Percentiles rank a stretch among this genome's conserved stretches.
phyloP scores from a whole-genome alignment of 2,113 vertebrate species.

The Charadrius vociferus region DNA sequence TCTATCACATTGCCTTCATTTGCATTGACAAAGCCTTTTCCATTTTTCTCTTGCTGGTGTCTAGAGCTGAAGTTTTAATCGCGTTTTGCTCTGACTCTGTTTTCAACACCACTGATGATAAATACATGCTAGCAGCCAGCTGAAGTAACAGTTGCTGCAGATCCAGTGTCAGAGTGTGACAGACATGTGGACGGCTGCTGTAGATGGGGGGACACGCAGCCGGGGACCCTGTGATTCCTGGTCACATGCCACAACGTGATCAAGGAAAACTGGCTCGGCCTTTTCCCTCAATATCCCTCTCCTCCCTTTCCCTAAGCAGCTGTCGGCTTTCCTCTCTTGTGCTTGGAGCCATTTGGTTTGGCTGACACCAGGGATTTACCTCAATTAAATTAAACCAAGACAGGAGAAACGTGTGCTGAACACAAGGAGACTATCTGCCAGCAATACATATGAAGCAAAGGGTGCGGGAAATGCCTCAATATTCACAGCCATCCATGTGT shows the following conservation, averaged over 20 bases:
- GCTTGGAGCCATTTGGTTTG: not conserved
- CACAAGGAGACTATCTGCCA: not conserved
- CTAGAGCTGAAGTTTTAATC: not conserved
- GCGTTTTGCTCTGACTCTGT: not conserved
- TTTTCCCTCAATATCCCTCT: not conserved
- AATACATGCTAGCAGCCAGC: constrained; percentile 10
- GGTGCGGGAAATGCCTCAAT: not conserved
- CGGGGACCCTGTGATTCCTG: constrained; percentile 1
- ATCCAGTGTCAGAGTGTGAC: constrained; percentile 72
- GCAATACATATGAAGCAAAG: rapidly evolving
- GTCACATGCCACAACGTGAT: constrained; percentile 31
- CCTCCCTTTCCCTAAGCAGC: not conserved
- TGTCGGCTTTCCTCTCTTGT: not conserved
- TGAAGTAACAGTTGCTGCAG: constrained; percentile 62
- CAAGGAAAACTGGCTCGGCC: not conserved
- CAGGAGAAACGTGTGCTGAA: not conserved
- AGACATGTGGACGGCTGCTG: constrained; percentile 33
- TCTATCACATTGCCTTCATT: not conserved
- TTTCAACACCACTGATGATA: constrained; percentile 21
- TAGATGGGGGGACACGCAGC: not conserved
- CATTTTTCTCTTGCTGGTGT: not conserved
- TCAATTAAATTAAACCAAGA: not conserved
- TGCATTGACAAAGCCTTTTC: not conserved
- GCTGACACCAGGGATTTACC: not conserved
- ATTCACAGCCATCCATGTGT: not conserved